phyloP scores from a whole-genome alignment of 2,888 invertebrate species.

The Thelaira solivaga region DNA sequence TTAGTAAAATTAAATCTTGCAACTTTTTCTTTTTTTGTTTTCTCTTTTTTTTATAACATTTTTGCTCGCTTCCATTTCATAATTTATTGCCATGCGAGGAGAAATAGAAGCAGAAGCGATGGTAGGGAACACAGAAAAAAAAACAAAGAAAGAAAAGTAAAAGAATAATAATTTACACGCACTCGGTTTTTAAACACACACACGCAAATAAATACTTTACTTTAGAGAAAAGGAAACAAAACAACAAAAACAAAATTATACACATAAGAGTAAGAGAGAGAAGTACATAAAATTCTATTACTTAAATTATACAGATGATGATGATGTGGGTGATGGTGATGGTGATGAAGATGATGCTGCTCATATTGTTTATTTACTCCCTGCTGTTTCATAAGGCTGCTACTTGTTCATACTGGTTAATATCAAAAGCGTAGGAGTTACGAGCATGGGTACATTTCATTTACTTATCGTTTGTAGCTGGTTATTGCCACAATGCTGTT shows the following conservation, averaged over 20 bases:
- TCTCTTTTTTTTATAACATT: neutral
- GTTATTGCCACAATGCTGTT: conserved; percentile 41
- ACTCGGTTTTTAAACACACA: conserved; percentile 45
- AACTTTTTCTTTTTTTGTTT: too few relatives aligned
- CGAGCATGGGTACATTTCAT: neutral
- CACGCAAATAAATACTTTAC: conserved; percentile 19
- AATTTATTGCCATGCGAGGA: conserved; percentile 51
- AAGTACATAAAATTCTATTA: conserved; percentile 55
- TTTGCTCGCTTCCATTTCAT: conserved; percentile 29
- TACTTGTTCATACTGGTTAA: neutral
- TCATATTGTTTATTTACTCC: conserved; percentile 47
- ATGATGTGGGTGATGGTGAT: conserved; percentile 5
- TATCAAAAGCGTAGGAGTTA: conserved; percentile 6
- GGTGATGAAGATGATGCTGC: conserved; percentile 15
- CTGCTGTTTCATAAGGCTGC: conserved; percentile 2
- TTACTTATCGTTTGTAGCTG: conserved; percentile 28
- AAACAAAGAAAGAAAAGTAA: conserved; percentile 1
- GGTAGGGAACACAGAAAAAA: neutral
- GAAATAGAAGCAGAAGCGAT: conserved; percentile 23
- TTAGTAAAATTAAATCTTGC: conserved; percentile 61
- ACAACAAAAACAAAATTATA: conserved; percentile 4
- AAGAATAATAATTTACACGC: conserved; percentile 47
- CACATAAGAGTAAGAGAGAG: neutral
- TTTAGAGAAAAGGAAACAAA: conserved; percentile 32
- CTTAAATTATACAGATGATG: conserved; percentile 52